These are phyloP conservation scores for Takifugu bimaculatus DNA, from an alignment of 2,113 vertebrate species.

Conservation along the genomic window DNA sequence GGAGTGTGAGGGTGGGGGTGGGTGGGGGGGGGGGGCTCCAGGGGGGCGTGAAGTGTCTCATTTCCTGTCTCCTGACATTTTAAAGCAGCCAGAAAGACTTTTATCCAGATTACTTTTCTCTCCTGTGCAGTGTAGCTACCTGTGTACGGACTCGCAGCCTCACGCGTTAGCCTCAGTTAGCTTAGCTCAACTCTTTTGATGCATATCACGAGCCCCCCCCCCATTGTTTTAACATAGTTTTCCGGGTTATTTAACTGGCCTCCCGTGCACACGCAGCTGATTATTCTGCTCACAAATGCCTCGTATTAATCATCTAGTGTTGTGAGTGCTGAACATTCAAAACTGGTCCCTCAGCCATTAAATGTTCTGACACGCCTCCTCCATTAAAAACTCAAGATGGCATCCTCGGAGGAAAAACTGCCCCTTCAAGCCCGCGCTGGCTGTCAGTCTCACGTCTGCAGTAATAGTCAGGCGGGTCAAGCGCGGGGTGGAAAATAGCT, in stretches of 20 bases:
- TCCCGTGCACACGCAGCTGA: too few relatives aligned
- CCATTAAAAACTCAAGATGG: slow-evolving; percentile 32
- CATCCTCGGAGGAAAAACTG: slow-evolving; percentile 1
- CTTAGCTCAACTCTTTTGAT: too few relatives aligned
- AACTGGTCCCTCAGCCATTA: slow-evolving; percentile 34
- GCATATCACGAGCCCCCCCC: too few relatives aligned
- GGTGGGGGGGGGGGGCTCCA: background rate
- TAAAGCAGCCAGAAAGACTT: slow-evolving; percentile 4
- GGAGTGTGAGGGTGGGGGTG: background rate
- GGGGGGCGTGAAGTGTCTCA: slow-evolving; percentile 17
- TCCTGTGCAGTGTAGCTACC: background rate
- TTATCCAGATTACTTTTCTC: slow-evolving; percentile 20
- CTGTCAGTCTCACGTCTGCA: slow-evolving; percentile 33
- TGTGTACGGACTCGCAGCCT: too few relatives aligned
- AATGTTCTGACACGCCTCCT: slow-evolving; percentile 35
- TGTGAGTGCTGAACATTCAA: too few relatives aligned
- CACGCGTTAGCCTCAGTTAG: too few relatives aligned
- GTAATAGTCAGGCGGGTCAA: slow-evolving; percentile 47
- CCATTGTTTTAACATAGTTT: too few relatives aligned
- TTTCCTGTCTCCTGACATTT: slow-evolving; percentile 25
- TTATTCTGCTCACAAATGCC: too few relatives aligned
- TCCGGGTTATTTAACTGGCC: too few relatives aligned
- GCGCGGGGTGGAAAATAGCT: slow-evolving; percentile 28
- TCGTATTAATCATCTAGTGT: too few relatives aligned
- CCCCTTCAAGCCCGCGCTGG: background rate